These are phyloP conservation scores for Turdus rufiventris DNA, from an alignment of 2,113 vertebrate species.

Conservation along the genomic window DNA sequence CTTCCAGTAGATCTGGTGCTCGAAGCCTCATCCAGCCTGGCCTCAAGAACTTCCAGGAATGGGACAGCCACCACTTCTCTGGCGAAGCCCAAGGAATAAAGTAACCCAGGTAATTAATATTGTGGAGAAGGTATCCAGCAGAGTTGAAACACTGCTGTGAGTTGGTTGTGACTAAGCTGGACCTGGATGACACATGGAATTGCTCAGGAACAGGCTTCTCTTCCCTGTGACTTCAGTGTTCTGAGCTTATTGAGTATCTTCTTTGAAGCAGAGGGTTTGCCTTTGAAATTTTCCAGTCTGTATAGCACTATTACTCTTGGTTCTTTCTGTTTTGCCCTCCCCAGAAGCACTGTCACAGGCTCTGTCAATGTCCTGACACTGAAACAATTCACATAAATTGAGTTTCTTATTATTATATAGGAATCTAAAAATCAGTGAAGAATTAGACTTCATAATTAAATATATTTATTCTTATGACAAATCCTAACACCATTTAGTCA, in stretches of 20 bases:
- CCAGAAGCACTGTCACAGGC: background rate
- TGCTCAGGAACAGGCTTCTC: background rate
- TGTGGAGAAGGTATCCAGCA: background rate
- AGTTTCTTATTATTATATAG: background rate
- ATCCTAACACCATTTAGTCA: background rate
- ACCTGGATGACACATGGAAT: background rate
- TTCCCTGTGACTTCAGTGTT: background rate
- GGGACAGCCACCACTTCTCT: background rate
- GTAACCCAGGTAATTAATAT: background rate
- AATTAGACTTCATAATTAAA: background rate
- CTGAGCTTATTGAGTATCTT: background rate
- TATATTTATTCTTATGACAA: background rate
- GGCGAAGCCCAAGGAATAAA: background rate
- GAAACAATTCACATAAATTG: background rate
- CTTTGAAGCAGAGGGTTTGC: background rate
- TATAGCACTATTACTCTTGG: background rate
- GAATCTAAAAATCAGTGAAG: background rate
- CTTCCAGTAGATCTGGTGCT: background rate
- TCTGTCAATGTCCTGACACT: background rate
- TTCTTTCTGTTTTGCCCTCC: background rate
- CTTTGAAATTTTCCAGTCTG: background rate
- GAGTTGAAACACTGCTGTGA: background rate
- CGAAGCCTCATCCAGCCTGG: background rate
- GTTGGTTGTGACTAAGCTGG: background rate
- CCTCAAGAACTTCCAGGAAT: background rate